Base-by-base conservation (phyloP, 2,113 vertebrate species). In the Tetraodon nigroviridis region DNA sequence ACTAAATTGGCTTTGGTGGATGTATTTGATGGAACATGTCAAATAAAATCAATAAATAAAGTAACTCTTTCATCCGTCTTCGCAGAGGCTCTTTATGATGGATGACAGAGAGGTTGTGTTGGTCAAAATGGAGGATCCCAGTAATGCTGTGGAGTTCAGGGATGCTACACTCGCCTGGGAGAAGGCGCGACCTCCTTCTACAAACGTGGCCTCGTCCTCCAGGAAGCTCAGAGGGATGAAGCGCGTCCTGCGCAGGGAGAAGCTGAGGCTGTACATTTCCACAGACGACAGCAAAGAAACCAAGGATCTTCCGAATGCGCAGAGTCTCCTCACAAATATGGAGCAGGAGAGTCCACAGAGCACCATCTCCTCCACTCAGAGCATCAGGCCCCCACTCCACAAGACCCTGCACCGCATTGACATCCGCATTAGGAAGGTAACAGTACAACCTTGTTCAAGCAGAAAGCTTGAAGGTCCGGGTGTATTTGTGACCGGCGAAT, bases 281-380 rank as follows among this genome's bases (percentile, higher is more conserved):
- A 51, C 83, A 7, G 87, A 89, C 21, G 84, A 89, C 13, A 21
- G 21, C 51, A 90, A 91, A 75, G 82, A 15, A 8, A 75, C 57
- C 47, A 70, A 69, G n/a, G 86, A 86, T 19, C 61, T 46, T 27
- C 76, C 84, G 42, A 92, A 87, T 4, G 79, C 67, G 3, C 89
- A 87, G 57, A 85, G 85, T 60, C 88, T 91, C 16, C 87, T 91
- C 66, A 84, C 82, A 51, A 87, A 89, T 58, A 90, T 91, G 87
- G 89, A 92, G 72, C 90, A 91, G 81, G 90, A 91, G 59, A 91
- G 89, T 70, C 89, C 89, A 2, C 89, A 91, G 71, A 92, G 87
- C 83, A 90, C 89, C 40, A 87, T 90, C 70, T 90, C 89, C 54
- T 90, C 89, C 41, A 86, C 86, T 13, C 84, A 88, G 54, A 89